Evolutionary conservation across 2,888 invertebrate species (phyloP).

Genomic region (Empis livida): DNA sequence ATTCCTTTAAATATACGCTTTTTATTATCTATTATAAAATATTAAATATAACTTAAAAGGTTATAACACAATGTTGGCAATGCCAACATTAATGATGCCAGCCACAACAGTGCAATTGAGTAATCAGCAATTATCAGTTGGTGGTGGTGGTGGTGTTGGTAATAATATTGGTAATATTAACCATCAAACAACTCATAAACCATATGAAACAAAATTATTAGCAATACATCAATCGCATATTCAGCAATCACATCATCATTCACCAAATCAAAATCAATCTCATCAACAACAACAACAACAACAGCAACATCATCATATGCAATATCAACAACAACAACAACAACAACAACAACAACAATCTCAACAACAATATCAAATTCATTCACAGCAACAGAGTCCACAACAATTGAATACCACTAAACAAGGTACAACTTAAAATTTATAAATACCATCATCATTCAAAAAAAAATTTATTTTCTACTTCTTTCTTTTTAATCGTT

Average conservation of each 20-base stretch:
- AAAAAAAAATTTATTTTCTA: no score
- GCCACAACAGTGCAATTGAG: slow-evolving; percentile 37
- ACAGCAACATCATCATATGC: slow-evolving; percentile 22
- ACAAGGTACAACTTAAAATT: slow-evolving; percentile 27
- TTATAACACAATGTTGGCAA: slow-evolving; percentile 33
- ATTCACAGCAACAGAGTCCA: slow-evolving; percentile 36
- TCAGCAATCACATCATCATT: slow-evolving; percentile 28
- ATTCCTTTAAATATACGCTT: no score
- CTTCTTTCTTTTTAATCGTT: no score
- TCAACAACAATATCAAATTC: slow-evolving; percentile 34
- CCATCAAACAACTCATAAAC: slow-evolving; percentile 25
- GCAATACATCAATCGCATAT: slow-evolving; percentile 37
- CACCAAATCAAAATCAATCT: slow-evolving; percentile 19
- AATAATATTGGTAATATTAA: not conserved
- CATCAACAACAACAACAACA: slow-evolving; percentile 24
- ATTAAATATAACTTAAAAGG: no score
- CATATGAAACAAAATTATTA: slow-evolving; percentile 36
- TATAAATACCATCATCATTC: no score
- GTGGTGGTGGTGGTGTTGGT: not conserved
- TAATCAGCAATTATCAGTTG: slow-evolving; percentile 34
- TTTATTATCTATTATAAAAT: no score
- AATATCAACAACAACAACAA: slow-evolving; percentile 22
- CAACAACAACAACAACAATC: slow-evolving; percentile 29
- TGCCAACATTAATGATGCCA: slow-evolving; percentile 39
- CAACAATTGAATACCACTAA: slow-evolving; percentile 35